phyloP scores from a whole-genome alignment of 2,888 invertebrate genomes.

The Andrena trimmerana region DNA sequence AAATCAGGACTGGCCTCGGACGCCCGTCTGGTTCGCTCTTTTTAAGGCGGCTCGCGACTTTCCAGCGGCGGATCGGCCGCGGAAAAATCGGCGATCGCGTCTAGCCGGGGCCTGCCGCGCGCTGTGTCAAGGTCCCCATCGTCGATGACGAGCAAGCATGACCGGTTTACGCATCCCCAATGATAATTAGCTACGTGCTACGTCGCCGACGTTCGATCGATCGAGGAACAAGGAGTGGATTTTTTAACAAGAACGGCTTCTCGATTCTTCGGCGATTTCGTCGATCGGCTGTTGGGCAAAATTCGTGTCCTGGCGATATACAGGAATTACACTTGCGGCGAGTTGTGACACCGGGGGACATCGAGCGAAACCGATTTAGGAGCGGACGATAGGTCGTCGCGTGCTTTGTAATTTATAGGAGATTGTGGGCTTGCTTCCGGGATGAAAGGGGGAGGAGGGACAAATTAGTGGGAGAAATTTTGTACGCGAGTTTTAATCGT shows the following conservation, averaged over 20 bases:
- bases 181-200: slow-evolving; percentile 44
- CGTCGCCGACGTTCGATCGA: background rate
- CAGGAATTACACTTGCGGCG: background rate
- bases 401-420: background rate
- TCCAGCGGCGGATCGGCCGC: slow-evolving; percentile 9
- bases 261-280: background rate
- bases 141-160: background rate
- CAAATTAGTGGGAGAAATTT: too few relatives aligned
- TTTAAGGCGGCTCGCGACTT: slow-evolving; percentile 17
- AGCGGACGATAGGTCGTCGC: background rate
- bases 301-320: background rate
- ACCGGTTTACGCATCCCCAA: slow-evolving; percentile 46
- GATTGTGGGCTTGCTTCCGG: background rate
- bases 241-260: background rate
- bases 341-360: background rate
- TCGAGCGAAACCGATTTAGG: background rate
- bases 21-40: background rate
- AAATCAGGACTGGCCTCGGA: slow-evolving; percentile 28
- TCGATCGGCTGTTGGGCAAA: background rate
- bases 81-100: background rate
- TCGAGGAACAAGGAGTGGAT: background rate
- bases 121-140: slow-evolving; percentile 35
- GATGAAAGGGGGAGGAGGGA: too few relatives aligned
- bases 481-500: too few relatives aligned
- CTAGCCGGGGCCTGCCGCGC: background rate